phyloP scores from a whole-genome alignment of 2,797 vertebrate species.

The Sebastes kiyomatsui region DNA sequence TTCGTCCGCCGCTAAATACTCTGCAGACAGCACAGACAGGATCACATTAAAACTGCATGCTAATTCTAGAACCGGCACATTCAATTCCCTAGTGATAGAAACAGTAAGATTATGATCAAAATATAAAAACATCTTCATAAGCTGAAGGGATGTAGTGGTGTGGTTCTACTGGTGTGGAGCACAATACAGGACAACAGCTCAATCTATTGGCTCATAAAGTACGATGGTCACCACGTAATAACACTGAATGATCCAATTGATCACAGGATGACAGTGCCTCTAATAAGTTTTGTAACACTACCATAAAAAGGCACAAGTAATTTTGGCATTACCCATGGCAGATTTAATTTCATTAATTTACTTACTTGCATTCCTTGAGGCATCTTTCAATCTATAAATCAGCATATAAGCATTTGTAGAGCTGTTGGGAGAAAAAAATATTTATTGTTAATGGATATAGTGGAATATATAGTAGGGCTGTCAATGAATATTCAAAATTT shows the following conservation, averaged over 20 bases:
- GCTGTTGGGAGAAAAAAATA: constrained; percentile 73
- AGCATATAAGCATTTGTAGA: constrained; percentile 99
- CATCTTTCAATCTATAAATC: constrained; percentile 97
- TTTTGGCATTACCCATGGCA: background rate
- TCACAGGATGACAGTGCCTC: background rate
- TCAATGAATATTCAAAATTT: no score
- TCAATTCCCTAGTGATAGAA: background rate
- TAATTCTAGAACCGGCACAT: background rate
- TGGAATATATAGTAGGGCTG: background rate
- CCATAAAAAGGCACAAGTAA: background rate
- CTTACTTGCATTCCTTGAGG: constrained; percentile 97
- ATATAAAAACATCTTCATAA: background rate
- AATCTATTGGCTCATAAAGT: background rate
- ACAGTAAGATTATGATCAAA: background rate
- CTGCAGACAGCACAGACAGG: constrained; percentile 75
- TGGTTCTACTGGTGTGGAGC: background rate
- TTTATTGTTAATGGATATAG: background rate
- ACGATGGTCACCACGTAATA: background rate
- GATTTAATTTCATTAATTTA: background rate
- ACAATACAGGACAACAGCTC: background rate
- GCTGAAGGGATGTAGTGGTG: background rate
- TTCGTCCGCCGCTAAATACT: constrained; percentile 91
- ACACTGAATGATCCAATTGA: background rate
- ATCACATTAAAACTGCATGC: background rate
- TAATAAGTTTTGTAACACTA: background rate